Percentiles rank a stretch among this genome's conserved stretches.
phyloP scores from a whole-genome alignment of 1,140 invertebrate species.

The Cheumatopsyche charites region DNA sequence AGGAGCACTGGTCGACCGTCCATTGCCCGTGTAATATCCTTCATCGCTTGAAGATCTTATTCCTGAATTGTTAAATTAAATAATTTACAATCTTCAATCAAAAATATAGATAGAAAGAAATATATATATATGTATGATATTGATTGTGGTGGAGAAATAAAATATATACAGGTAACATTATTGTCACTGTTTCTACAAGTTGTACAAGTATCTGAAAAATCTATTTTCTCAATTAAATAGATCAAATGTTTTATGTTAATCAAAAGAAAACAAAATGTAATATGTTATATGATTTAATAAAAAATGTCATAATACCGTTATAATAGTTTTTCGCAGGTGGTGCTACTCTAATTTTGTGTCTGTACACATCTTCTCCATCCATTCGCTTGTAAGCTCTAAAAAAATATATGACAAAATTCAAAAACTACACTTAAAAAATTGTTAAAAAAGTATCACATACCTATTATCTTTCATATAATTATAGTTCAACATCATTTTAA shows the following conservation, averaged over 20 bases:
- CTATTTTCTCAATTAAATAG: too few relatives aligned
- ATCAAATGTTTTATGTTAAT: too few relatives aligned
- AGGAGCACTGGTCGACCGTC: conserved; percentile 33
- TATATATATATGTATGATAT: too few relatives aligned
- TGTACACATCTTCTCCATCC: conserved; percentile 84
- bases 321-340: conserved; percentile 40
- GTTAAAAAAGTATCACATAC: conserved; percentile 34
- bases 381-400: conserved; percentile 81
- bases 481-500: conserved; percentile 46
- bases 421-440: conserved; percentile 26
- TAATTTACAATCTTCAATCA: too few relatives aligned
- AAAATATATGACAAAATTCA: conserved; percentile 7
- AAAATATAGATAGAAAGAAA: too few relatives aligned
- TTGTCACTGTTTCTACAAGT: background rate
- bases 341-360: conserved; percentile 69
- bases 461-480: conserved; percentile 49
- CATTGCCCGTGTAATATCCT: conserved; percentile 56
- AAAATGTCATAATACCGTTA: too few relatives aligned
- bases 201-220: too few relatives aligned
- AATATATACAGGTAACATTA: background rate
- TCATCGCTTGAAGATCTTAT: conserved; percentile 58
- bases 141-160: too few relatives aligned
- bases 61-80: conserved; percentile 12
- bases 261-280: too few relatives aligned
- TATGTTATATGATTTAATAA: too few relatives aligned